Evolutionary conservation across 30 jellyfish, hydroid and myxozoan species (phyloP).

Genomic region (Catostylus mosaicus): DNA sequence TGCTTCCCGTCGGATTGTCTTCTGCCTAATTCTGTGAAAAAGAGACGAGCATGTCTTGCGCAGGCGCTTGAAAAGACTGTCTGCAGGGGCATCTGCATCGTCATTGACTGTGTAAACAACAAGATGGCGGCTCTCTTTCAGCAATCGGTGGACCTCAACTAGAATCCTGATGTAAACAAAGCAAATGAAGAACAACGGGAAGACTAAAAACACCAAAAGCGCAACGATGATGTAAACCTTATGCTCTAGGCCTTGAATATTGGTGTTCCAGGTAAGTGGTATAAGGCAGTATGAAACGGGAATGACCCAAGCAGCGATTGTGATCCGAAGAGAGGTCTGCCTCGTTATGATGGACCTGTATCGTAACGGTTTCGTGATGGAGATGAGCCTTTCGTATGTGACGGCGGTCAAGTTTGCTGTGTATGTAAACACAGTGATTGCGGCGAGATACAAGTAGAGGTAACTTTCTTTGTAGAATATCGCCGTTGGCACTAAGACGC

Average conservation of each 20-base stretch:
- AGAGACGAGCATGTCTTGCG: background rate
- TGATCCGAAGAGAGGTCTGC: constrained; percentile 58
- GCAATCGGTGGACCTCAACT: constrained; percentile 55
- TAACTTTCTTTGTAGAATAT: constrained; percentile 40
- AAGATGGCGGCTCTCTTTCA: constrained; percentile 25
- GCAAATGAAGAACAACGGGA: constrained; percentile 80
- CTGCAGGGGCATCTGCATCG: background rate
- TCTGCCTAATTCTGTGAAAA: background rate
- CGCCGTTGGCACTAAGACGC: constrained; percentile 70
- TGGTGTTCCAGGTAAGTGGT: constrained; percentile 73
- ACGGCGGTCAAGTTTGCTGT: constrained; percentile 76
- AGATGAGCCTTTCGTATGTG: constrained; percentile 80
- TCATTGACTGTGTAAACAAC: constrained; percentile 9
- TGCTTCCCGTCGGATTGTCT: background rate
- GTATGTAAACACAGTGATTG: constrained; percentile 63
- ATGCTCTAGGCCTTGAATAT: constrained; percentile 7
- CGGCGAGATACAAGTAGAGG: constrained; percentile 52
- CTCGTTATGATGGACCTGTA: constrained; percentile 70
- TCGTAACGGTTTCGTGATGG: constrained; percentile 78
- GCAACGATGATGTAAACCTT: constrained; percentile 49
- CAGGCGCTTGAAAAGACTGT: background rate
- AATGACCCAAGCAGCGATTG: constrained; percentile 61
- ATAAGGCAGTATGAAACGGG: constrained; percentile 69
- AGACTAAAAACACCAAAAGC: constrained; percentile 64
- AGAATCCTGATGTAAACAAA: constrained; percentile 65